Base-by-base conservation (phyloP, 1,140 invertebrate species). In the Cherax quadricarinatus region DNA sequence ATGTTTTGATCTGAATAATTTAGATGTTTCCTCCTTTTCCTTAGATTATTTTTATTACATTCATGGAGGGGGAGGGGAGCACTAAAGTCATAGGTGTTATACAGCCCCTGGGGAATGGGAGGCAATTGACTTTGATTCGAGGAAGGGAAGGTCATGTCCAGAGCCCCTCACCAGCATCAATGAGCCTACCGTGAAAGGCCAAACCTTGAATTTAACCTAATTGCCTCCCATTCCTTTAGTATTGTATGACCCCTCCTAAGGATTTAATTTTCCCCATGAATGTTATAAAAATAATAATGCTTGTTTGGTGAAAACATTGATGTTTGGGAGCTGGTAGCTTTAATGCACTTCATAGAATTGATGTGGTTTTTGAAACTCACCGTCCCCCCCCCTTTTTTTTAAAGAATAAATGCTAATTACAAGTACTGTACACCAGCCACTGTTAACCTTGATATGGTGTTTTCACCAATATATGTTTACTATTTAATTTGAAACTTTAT, bases 41-140 rank as follows among this genome's bases (percentile, higher is more conserved):
- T 81, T 81, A 81, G 53, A 81, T 14, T 49, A 49, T 14, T 81
- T 18, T 81, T 49, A 81, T 81, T 49, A 81, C 21, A 16, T 41
- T 41, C 30, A 41, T 41, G 30, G 30, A 2, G 30, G 30, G 30
- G 30, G 30, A 41, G 2, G 30, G 0, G 30, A 1, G 30, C n/a
- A n/a, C 2, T 41, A 41, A 41, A 41, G 30, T 41, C 30, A 2
- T 41, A 41, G 30, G 30, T 41, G 30, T 41, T 41, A 41, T 41
- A 41, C 30, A 41, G 30, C 30, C 30, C 30, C 30, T 41, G 30
- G 30, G 30, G 2, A 41, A 41, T 41, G 30, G 2, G 30, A 41
- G 30, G 30, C 30, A 41, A 2, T 41, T 41, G 30, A 2, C 30
- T 41, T 41, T 41, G 30, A 41, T 41, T 41, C 30, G 30, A 41